Percentiles rank a stretch among this genome's conserved stretches.
Conservation (phyloP, 2,797 vertebrate species). For the Myotis myotis region DNA sequence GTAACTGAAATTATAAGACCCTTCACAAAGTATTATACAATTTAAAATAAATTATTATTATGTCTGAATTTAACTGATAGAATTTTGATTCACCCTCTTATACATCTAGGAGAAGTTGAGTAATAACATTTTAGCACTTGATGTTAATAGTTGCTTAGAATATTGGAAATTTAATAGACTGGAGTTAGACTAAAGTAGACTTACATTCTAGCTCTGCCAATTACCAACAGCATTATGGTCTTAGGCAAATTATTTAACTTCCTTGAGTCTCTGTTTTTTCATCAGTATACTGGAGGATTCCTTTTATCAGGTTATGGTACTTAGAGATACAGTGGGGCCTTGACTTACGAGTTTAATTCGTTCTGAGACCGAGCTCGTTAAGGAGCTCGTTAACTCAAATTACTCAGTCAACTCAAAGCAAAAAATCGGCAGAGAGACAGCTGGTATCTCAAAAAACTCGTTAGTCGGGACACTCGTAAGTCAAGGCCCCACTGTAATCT, state of each 20-base stretch:
- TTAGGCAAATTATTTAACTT: background rate
- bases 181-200: background rate
- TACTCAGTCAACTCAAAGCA: too few relatives aligned
- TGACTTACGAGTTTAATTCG: too few relatives aligned
- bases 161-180: background rate
- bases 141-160: background rate
- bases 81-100: background rate
- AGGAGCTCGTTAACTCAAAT: too few relatives aligned
- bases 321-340: background rate
- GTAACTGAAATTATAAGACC: background rate
- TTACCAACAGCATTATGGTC: background rate
- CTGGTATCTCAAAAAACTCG: too few relatives aligned
- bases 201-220: background rate
- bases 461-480: too few relatives aligned
- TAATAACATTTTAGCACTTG: background rate
- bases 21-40: background rate
- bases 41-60: slow-evolving; percentile 22
- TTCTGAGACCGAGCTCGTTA: too few relatives aligned
- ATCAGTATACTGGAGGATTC: background rate
- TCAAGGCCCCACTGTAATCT: too few relatives aligned
- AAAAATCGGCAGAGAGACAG: too few relatives aligned
- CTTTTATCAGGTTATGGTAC: background rate
- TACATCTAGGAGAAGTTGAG: background rate
- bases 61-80: background rate
- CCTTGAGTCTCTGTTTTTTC: background rate